Base-by-base conservation (phyloP, 2,888 invertebrate species). In the Syrista parreyssii region DNA sequence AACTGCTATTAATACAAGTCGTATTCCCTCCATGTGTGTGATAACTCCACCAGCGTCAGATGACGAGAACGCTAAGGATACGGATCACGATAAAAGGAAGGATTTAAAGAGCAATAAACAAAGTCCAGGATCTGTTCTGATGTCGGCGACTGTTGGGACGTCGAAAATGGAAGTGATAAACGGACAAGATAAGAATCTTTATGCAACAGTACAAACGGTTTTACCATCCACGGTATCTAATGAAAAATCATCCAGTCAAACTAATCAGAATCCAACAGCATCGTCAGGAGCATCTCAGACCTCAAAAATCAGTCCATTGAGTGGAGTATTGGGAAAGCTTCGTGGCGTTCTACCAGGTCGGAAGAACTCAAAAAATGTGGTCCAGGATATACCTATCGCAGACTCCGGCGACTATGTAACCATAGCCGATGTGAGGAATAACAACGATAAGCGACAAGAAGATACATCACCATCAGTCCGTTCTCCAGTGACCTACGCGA, bases 11-110 rank as follows among this genome's bases (percentile, higher is more conserved):
- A 97, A 96, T 87, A 96, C 96, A 76, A 96, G 96, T 84, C 94
- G 97, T 84, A 98, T 98, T 88, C 98, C 98, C 1, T 97, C 97
- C 9, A 96, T 98, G 95, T 98, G 97, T 91, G 97, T 97, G 3
- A 97, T 97, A 75, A 97, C 97, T 30, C 97, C 97, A 6, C 95
- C 95, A 0, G 96, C 96, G 80, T 97, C 97, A 82, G 97, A 97
- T 85, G 97, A 97, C 87, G 97, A 97, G 90, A 95, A 95, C 83
- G 93, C 94, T 79, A 91, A 86, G 86, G 92, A 89, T 80, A 88
- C 71, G 83, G 87, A 82, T 86, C 91, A 85, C 84, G 88, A 79
- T 88, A 89, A 82, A 15, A 83, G 79, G 2, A 76, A 81, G 36
- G 82, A 75, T 9, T 83, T 83, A 0, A 81, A 78, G 9, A 79